phyloP scores from a whole-genome alignment of 2,797 vertebrate species.

The Gorsachius magnificus region DNA sequence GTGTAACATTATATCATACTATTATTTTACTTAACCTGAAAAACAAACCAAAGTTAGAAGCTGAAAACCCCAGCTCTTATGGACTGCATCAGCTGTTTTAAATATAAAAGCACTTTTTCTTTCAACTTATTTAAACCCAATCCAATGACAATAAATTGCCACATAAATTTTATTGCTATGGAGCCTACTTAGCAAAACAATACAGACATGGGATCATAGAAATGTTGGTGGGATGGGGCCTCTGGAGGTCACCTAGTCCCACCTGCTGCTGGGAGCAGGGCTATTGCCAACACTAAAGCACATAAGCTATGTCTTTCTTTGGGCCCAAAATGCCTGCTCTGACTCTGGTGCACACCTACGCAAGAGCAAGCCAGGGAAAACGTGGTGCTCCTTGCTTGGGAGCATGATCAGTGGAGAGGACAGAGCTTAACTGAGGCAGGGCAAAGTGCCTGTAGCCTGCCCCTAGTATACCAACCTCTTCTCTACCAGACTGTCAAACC shows the following conservation, averaged over 20 bases:
- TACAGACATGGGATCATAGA: not conserved
- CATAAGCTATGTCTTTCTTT: not conserved
- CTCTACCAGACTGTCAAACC: not conserved
- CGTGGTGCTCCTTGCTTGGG: not conserved
- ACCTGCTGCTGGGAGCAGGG: not conserved
- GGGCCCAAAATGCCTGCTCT: not conserved
- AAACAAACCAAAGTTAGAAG: not conserved
- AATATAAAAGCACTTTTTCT: slow-evolving; percentile 5
- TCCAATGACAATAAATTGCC: not conserved
- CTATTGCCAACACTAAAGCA: not conserved
- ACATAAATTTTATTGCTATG: not conserved
- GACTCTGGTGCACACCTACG: fast-evolving
- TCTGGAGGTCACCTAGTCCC: not conserved
- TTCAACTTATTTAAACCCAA: not conserved
- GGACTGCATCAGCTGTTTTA: not conserved
- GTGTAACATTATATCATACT: not conserved
- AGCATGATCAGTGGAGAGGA: not conserved
- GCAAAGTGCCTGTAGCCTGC: not conserved
- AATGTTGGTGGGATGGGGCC: not conserved
- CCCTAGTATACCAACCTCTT: not conserved
- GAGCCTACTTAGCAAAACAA: not conserved
- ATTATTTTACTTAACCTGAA: not conserved
- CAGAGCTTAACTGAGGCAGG: not conserved
- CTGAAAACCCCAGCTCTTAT: not conserved
- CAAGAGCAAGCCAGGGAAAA: not conserved